These are phyloP conservation scores for Melanotaenia nigrans DNA, from an alignment of 2,797 vertebrate species.

Conservation along the genomic window DNA sequence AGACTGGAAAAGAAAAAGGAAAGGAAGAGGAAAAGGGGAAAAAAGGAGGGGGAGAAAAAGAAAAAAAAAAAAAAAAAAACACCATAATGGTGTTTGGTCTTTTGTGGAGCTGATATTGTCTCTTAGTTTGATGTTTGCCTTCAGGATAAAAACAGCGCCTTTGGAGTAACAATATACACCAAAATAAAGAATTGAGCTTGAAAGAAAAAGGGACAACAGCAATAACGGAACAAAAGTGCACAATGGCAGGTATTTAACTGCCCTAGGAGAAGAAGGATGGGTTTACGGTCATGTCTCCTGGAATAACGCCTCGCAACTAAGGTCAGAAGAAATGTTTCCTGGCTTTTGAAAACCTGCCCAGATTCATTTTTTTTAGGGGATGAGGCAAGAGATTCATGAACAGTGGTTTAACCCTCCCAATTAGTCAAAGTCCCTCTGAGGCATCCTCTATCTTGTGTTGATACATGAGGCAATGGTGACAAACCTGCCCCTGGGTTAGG, in stretches of 20 bases:
- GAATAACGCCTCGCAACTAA: slow-evolving; percentile 78
- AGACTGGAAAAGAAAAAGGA: slow-evolving; percentile 50
- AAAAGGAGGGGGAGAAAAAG: slow-evolving; percentile 11
- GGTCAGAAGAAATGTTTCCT: slow-evolving; percentile 81
- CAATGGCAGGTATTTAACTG: slow-evolving; percentile 87
- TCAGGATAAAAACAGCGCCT: slow-evolving; percentile 82
- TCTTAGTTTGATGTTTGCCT: slow-evolving; percentile 85
- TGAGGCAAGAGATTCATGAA: slow-evolving; percentile 82
- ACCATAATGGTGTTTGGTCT: slow-evolving; percentile 82
- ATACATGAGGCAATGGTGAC: slow-evolving; percentile 82
- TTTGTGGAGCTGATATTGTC: slow-evolving; percentile 85
- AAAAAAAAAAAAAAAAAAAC: slow-evolving; percentile 52
- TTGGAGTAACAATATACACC: slow-evolving; percentile 87
- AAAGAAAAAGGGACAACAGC: slow-evolving; percentile 88
- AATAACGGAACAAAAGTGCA: slow-evolving; percentile 87
- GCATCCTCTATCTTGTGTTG: slow-evolving; percentile 80
- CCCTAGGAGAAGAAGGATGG: slow-evolving; percentile 84
- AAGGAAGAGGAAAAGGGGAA: slow-evolving; percentile 47
- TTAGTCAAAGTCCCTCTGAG: slow-evolving; percentile 86
- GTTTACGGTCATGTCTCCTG: slow-evolving; percentile 81
- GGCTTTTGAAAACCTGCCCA: slow-evolving; percentile 77
- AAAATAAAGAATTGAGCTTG: slow-evolving; percentile 87
- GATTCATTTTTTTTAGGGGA: slow-evolving; percentile 84
- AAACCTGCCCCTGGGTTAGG: slow-evolving; percentile 77
- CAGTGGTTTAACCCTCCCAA: slow-evolving; percentile 81